Evolutionary conservation across 2,888 invertebrate genomes (phyloP).

Genomic region (Caenorhabditis sinica): DNA sequence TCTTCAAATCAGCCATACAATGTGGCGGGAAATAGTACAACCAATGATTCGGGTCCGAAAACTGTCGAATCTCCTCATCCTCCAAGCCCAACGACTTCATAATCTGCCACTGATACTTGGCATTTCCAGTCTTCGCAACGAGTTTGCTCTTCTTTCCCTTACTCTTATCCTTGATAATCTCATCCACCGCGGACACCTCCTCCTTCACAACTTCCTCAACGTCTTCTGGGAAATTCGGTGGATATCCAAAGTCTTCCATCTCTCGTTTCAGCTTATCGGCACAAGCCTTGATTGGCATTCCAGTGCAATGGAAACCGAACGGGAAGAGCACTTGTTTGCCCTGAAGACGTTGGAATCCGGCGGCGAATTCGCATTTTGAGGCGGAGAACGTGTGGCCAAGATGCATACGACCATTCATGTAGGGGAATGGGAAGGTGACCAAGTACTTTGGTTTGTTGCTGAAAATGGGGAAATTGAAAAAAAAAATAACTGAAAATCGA

Average conservation of each 20-base stretch:
- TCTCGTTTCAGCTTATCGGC: constrained; percentile 97
- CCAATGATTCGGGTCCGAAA: constrained; percentile 95
- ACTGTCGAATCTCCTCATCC: constrained; percentile 93
- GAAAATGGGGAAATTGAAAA: constrained; percentile 15
- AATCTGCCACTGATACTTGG: constrained; percentile 99
- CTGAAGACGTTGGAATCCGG: constrained; percentile 93
- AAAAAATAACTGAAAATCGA: too few species aligned
- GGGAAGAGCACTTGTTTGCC: constrained; percentile 95
- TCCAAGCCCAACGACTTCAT: constrained; percentile 94
- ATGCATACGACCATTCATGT: constrained; percentile 99
- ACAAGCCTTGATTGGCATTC: constrained; percentile 99
- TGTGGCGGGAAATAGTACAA: constrained; percentile 96
- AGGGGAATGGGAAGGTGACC: constrained; percentile 97
- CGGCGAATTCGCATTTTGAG: constrained; percentile 97
- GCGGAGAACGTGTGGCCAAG: constrained; percentile 97
- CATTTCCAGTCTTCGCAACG: constrained; percentile 91
- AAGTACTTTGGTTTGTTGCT: constrained; percentile 88
- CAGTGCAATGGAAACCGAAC: constrained; percentile 98
- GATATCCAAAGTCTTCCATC: constrained; percentile 93
- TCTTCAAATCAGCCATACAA: constrained; percentile 91
- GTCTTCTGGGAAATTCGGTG: constrained; percentile 87
- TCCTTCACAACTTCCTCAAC: constrained; percentile 85
- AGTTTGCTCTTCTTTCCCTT: constrained; percentile 97
- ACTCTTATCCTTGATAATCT: constrained; percentile 90
- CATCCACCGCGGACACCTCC: constrained; percentile 79